Conservation (phyloP, 2,113 vertebrate genomes). For the Cochlearius cochlearius region DNA sequence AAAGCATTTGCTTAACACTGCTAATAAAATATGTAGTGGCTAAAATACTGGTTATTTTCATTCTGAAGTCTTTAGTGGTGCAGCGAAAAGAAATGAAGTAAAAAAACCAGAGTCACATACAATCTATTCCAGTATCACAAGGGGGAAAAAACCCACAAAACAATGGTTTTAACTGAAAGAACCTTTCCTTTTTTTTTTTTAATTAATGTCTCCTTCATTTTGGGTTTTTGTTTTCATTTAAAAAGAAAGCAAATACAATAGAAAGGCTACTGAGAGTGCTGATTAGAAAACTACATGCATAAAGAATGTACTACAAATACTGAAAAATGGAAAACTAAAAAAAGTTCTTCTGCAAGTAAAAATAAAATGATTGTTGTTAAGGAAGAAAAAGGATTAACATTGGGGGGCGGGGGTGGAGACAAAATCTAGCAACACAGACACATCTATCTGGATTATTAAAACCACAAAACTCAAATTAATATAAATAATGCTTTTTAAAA, state of each 20-base stretch:
- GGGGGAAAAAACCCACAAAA: neutral
- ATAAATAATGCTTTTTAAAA: conserved; percentile 48
- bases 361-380: conserved; percentile 28
- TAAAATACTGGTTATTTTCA: neutral
- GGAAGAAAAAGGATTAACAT: neutral
- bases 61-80: neutral
- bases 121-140: neutral
- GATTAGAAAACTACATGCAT: conserved; percentile 60
- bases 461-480: conserved; percentile 55
- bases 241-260: conserved; percentile 22
- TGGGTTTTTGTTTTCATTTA: conserved; percentile 69
- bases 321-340: conserved; percentile 37
- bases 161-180: neutral
- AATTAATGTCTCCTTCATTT: conserved; percentile 60
- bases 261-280: conserved; percentile 4
- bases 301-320: conserved; percentile 40
- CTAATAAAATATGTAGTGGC: neutral
- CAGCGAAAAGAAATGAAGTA: neutral
- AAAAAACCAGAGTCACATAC: neutral
- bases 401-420: neutral
- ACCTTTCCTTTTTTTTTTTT: fast-evolving
- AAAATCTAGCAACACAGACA: conserved; percentile 30
- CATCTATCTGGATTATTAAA: conserved; percentile 34
- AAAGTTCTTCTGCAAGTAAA: conserved; percentile 32
- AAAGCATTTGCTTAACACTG: neutral